phyloP scores from a whole-genome alignment of 1,140 invertebrate species.

The Contarinia nasturtii region DNA sequence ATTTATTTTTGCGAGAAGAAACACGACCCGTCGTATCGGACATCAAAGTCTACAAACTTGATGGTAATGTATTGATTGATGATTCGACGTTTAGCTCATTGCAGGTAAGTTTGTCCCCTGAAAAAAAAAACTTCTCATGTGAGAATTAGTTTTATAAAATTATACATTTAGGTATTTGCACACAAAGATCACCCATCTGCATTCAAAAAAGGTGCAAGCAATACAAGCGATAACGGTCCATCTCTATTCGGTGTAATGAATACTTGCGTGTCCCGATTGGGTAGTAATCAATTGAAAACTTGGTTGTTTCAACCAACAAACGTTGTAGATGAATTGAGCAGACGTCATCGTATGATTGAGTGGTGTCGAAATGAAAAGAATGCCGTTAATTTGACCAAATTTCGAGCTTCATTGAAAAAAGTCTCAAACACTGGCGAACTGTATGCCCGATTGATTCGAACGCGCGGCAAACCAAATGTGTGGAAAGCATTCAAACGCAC shows the following conservation, averaged over 20 bases:
- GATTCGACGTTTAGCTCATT: not conserved
- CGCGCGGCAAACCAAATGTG: not conserved
- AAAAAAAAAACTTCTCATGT: too few relatives aligned
- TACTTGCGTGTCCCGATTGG: not conserved
- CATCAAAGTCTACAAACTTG: not conserved
- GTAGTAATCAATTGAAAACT: not conserved
- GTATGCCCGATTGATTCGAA: not conserved
- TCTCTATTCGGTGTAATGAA: slow-evolving; percentile 2
- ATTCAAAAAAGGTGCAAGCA: not conserved
- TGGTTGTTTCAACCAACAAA: slow-evolving; percentile 1
- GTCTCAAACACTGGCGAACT: not conserved
- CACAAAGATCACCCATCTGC: slow-evolving; percentile 2
- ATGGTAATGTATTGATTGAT: slow-evolving; percentile 2
- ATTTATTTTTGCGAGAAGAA: not conserved
- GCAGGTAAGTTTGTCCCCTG: too few relatives aligned
- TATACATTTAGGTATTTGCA: not conserved
- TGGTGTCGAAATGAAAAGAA: slow-evolving; percentile 2
- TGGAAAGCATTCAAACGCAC: slow-evolving; percentile 1
- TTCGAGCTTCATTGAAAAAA: not conserved
- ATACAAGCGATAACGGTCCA: not conserved
- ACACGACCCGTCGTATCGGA: not conserved
- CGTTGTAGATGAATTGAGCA: not conserved
- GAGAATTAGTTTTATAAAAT: too few relatives aligned
- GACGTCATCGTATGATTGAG: not conserved
- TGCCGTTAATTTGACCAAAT: not conserved